A percentile compares a stretch with the other conserved stretches of the same genome.
Evolutionary conservation across 2,888 invertebrate species (phyloP).

Genomic region (Uropetala carovei): DNA sequence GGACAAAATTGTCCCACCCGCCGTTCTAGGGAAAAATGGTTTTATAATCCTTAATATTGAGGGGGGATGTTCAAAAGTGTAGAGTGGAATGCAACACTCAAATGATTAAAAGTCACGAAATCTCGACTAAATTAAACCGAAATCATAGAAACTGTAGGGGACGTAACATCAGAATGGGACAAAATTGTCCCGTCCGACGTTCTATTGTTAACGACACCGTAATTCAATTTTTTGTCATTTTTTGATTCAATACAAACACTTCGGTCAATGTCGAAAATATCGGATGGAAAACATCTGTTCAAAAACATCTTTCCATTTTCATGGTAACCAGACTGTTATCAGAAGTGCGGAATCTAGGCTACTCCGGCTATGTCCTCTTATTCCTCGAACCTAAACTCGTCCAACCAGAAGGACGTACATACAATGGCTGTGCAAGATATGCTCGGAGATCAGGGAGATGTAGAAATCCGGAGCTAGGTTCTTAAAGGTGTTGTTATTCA

Average conservation of each 20-base stretch:
- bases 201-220: too few relatives aligned
- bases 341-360: slow-evolving; percentile 91
- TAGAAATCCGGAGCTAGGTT: slow-evolving; percentile 99
- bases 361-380: slow-evolving; percentile 68
- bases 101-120: too few relatives aligned
- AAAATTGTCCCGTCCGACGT: too few relatives aligned
- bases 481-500: slow-evolving; percentile 80
- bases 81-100: too few relatives aligned
- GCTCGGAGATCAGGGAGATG: slow-evolving; percentile 95
- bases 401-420: slow-evolving; percentile 75
- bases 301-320: background rate
- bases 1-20: too few relatives aligned
- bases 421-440: slow-evolving; percentile 91
- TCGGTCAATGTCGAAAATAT: background rate
- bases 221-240: background rate
- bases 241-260: background rate
- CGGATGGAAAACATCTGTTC: background rate
- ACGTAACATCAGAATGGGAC: too few relatives aligned
- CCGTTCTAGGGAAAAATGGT: too few relatives aligned
- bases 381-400: slow-evolving; percentile 69
- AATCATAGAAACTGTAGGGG: too few relatives aligned
- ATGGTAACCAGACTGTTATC: slow-evolving; percentile 82
- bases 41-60: too few relatives aligned
- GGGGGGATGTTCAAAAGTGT: too few relatives aligned
- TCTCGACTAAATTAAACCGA: too few relatives aligned